Conservation (phyloP, 23 tunicate species). For the Styela clava region DNA sequence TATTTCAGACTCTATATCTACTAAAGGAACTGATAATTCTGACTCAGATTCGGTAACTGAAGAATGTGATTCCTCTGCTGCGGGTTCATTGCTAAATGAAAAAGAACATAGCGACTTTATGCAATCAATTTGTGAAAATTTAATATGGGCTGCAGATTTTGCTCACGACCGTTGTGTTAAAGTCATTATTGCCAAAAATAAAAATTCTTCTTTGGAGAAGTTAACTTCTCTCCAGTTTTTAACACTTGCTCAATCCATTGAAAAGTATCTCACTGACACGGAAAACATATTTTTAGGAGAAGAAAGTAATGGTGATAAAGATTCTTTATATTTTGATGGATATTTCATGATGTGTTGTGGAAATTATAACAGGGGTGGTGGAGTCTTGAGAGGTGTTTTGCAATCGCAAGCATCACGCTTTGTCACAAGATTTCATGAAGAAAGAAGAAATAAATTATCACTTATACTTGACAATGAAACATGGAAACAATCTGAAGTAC, state of each 20-base stretch:
- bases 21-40: not conserved
- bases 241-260: conserved; percentile 39
- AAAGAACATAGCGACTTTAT: conserved; percentile 18
- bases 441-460: conserved; percentile 75
- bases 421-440: conserved; percentile 89
- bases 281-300: not conserved
- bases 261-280: conserved; percentile 23
- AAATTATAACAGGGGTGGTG: not conserved
- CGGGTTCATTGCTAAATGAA: not conserved
- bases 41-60: not conserved
- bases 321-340: not conserved
- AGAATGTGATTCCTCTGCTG: not conserved
- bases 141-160: conserved; percentile 23
- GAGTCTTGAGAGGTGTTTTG: conserved; percentile 52
- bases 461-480: conserved; percentile 74
- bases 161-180: conserved; percentile 55
- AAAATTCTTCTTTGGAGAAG: conserved; percentile 71
- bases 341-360: conserved; percentile 5
- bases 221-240: conserved; percentile 63
- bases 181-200: conserved; percentile 75
- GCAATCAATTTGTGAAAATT: conserved; percentile 6
- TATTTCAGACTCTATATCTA: not conserved
- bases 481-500: conserved; percentile 93
- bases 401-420: conserved; percentile 56
- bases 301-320: not conserved